phyloP scores from a whole-genome alignment of 2,113 vertebrate species.

The Pimephales promelas region DNA sequence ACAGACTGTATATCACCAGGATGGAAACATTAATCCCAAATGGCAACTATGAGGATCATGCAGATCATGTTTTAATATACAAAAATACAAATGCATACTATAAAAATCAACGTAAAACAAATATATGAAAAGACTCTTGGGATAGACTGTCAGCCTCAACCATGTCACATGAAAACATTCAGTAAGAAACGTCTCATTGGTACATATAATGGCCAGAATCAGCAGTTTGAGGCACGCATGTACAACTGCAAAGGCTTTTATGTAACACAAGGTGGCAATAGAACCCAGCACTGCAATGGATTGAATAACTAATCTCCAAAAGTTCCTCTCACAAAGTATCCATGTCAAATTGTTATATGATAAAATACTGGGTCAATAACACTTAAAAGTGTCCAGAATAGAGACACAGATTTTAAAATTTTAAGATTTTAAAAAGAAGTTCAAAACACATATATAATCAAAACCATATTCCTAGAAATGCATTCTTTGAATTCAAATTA shows the following conservation, averaged over 20 bases:
- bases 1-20: not conserved
- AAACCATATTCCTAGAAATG: not conserved
- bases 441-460: not conserved
- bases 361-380: conserved; percentile 5
- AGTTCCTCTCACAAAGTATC: not conserved
- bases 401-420: too few relatives aligned
- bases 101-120: not conserved
- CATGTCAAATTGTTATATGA: conserved; percentile 11
- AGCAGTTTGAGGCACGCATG: not conserved
- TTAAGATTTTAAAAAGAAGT: too few relatives aligned
- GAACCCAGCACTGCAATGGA: conserved; percentile 1
- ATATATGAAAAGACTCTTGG: conserved; percentile 10
- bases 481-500: not conserved
- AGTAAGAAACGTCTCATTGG: not conserved
- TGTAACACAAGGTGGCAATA: conserved; percentile 52
- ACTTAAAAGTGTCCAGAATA: not conserved
- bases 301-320: not conserved
- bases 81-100: not conserved
- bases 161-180: not conserved
- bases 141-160: not conserved
- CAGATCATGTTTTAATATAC: not conserved
- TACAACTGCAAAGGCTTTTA: not conserved
- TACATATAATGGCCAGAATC: not conserved
- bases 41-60: not conserved
- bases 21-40: not conserved